A percentile compares a stretch with the other conserved stretches of the same genome.
Conservation (phyloP, 2,113 vertebrate genomes). For the Rhizomys pruinosus region DNA sequence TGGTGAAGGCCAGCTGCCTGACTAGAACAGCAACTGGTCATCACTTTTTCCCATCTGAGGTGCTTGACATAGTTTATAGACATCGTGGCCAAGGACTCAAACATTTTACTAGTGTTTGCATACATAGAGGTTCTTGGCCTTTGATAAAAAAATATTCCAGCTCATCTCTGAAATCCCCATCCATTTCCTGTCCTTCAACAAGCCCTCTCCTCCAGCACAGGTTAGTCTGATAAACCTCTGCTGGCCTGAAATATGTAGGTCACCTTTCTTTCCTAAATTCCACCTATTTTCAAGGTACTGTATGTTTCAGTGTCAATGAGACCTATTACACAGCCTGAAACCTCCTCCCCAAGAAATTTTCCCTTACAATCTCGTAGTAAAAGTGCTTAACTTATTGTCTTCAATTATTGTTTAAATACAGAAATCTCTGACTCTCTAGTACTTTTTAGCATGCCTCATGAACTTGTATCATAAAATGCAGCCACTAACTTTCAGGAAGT, state of each 20-base stretch:
- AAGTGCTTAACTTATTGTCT: background rate
- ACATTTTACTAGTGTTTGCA: background rate
- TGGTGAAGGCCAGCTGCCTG: background rate
- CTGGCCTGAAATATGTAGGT: background rate
- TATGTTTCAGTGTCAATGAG: background rate
- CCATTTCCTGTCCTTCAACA: background rate
- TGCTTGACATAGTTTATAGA: background rate
- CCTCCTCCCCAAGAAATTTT: background rate
- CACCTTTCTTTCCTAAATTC: background rate
- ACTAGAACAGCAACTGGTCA: background rate
- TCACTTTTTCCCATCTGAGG: background rate
- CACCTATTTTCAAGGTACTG: background rate
- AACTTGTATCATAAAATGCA: slow-evolving; percentile 12
- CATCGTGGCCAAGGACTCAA: background rate
- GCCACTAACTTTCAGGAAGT: background rate
- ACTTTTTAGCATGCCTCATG: background rate
- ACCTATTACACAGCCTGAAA: background rate
- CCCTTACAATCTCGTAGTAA: background rate
- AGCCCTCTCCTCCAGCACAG: background rate
- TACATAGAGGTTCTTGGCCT: background rate
- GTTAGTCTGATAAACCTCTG: background rate
- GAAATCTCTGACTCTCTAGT: background rate
- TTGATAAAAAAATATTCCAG: background rate
- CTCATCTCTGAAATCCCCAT: background rate
- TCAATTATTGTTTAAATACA: slow-evolving; percentile 36